phyloP scores from a whole-genome alignment of 2,888 invertebrate genomes.

The Colletes collaris region DNA sequence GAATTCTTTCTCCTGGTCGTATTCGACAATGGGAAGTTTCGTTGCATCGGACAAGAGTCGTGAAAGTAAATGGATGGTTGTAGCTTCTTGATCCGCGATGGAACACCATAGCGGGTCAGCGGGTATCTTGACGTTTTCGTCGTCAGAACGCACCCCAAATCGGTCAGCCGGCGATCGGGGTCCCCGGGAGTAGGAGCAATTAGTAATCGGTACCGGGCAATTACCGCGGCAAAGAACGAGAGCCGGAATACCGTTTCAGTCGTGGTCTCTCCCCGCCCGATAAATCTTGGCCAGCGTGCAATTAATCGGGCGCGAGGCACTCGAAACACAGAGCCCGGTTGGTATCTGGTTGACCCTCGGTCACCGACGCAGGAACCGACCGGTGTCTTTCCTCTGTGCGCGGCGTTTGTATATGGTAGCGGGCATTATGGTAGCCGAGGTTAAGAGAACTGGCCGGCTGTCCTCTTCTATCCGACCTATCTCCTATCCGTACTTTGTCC shows the following conservation, averaged over 20 bases:
- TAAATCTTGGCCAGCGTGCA: slow-evolving; percentile 77
- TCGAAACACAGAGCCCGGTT: slow-evolving; percentile 69
- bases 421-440: slow-evolving; percentile 61
- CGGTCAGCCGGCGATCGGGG: slow-evolving; percentile 44
- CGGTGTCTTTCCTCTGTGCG: slow-evolving; percentile 64
- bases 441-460: slow-evolving; percentile 40
- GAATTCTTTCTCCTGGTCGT: too few relatives aligned
- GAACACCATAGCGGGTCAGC: neutral
- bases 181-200: slow-evolving; percentile 63
- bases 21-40: too few relatives aligned
- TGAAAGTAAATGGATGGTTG: slow-evolving; percentile 12
- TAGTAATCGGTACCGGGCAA: slow-evolving; percentile 74
- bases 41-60: too few relatives aligned
- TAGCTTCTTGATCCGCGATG: slow-evolving; percentile 7
- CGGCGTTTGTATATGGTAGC: slow-evolving; percentile 62
- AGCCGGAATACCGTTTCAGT: slow-evolving; percentile 71
- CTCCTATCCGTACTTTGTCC: neutral
- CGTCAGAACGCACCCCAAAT: slow-evolving; percentile 54
- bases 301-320: slow-evolving; percentile 79
- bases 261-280: slow-evolving; percentile 69
- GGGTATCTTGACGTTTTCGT: slow-evolving; percentile 47
- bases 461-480: slow-evolving; percentile 7
- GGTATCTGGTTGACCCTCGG: slow-evolving; percentile 79
- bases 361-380: slow-evolving; percentile 68
- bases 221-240: slow-evolving; percentile 69